Evolutionary conservation across 1,140 invertebrate genomes (phyloP).

Genomic region (Atopsyche davidsoni): DNA sequence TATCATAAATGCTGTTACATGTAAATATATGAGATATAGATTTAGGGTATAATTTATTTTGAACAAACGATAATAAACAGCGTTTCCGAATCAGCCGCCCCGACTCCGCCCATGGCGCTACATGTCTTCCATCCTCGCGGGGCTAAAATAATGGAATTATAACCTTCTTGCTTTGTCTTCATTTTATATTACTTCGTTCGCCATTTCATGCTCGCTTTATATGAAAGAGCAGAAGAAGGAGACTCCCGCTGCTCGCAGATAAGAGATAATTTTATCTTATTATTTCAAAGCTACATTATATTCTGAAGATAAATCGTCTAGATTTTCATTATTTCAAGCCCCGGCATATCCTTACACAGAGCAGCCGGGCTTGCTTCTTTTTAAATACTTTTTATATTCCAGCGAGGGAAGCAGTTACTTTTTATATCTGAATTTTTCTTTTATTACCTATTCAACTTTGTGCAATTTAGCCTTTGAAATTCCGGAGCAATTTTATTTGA

Average conservation of each 20-base stretch:
- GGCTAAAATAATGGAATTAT: constrained; percentile 31
- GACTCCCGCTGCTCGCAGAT: constrained; percentile 6
- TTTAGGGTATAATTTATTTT: no score
- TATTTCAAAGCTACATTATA: constrained; percentile 32
- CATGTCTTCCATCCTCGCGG: constrained; percentile 30
- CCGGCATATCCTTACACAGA: constrained; percentile 13
- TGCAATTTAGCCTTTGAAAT: constrained; percentile 7
- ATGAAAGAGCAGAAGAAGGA: constrained; percentile 10
- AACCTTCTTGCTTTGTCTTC: constrained; percentile 31
- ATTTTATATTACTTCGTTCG: constrained; percentile 30
- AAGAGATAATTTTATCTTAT: constrained; percentile 32
- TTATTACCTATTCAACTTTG: constrained; percentile 3
- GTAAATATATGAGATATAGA: no score
- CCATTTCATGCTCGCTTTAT: constrained; percentile 27
- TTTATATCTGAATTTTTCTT: constrained; percentile 10
- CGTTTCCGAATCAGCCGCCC: not conserved
- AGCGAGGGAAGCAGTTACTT: constrained; percentile 9
- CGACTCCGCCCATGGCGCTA: constrained; percentile 16
- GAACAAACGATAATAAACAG: not conserved
- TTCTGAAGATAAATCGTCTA: constrained; percentile 31
- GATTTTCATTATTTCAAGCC: constrained; percentile 29
- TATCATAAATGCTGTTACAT: no score
- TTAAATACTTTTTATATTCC: constrained; percentile 21
- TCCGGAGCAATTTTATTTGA: not conserved
- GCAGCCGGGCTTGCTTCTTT: constrained; percentile 15